A percentile compares a stretch with the other conserved stretches of the same genome.
phyloP scores from a whole-genome alignment of 2,797 vertebrate species.

The Sebastes cheni region DNA sequence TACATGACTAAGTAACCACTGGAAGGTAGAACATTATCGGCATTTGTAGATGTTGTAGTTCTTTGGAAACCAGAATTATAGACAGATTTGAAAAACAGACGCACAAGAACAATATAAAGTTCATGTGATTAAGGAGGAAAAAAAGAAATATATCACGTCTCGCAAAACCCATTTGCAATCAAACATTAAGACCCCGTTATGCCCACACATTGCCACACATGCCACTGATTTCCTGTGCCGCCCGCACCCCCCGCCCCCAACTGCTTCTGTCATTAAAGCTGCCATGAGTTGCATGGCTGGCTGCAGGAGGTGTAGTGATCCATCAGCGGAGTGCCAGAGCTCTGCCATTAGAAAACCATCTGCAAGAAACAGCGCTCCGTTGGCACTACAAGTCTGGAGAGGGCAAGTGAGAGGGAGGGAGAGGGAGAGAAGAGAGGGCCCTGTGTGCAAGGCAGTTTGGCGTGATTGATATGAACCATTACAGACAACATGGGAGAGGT shows the following conservation, averaged over 20 bases:
- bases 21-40: neutral
- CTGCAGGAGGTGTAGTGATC: conserved; percentile 73
- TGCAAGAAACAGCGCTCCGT: conserved; percentile 72
- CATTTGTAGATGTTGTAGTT: neutral
- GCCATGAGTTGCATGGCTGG: conserved; percentile 68
- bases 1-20: neutral
- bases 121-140: conserved; percentile 3
- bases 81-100: neutral
- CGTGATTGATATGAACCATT: conserved; percentile 80
- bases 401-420: conserved; percentile 37
- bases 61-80: neutral
- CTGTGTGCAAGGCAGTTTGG: conserved; percentile 62
- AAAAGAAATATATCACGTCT: conserved; percentile 10
- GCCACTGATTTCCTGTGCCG: conserved; percentile 49
- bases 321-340: conserved; percentile 68
- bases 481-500: conserved; percentile 70
- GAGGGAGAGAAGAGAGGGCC: conserved; percentile 22
- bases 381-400: conserved; percentile 67
- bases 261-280: conserved; percentile 72
- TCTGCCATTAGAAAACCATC: conserved; percentile 77
- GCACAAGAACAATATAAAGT: neutral
- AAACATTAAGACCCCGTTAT: conserved; percentile 50
- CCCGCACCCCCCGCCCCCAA: conserved; percentile 38
- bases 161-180: conserved; percentile 48
- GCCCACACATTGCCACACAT: conserved; percentile 50